Base-by-base conservation (phyloP, 2,888 invertebrate species). In the Amphipyra berbera region DNA sequence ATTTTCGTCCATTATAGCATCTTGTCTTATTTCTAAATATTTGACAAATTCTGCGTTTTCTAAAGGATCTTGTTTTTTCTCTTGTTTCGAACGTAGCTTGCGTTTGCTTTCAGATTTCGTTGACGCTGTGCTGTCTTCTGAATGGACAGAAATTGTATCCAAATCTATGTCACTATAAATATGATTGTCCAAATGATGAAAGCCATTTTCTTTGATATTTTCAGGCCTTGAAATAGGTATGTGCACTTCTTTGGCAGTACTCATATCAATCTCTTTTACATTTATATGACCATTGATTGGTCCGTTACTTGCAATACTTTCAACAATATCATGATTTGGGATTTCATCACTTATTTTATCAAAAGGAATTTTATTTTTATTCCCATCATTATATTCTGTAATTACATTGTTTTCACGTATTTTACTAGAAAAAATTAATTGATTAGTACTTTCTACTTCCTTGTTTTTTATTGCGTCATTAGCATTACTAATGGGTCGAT, bases 21-120 rank as follows among this genome's bases (percentile, higher is more conserved):
- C 95, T 76, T 92, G 93, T 73, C 90, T 91, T 27, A 93, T 70
- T 69, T 95, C 93, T 33, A 94, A 81, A 82, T 95, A 95, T 72
- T 95, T 88, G 12, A 95, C 81, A 64, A 95, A 96, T 49, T 95
- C 92, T 10, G 87, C 83, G 56, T 90, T 86, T 13, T 88, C 76
- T 38, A 82, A 74, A 8, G 76, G 79, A 56, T 83, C 78, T 15
- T 62, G 4, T 10, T 50, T 64, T 48, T 69, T 76, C 6, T 61
- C 72, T 33, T 69, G 50, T 54, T 78, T 85, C 8, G 73, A 75
- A 15, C 78, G 75, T n/a, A 82, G 68, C 74, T 77, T 88, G 33
- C 82, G 79, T 76, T 78, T 87, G 35, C 67, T 68, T 10, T 67
- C 64, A 6, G 69, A 69, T 21, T 68, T 70, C 0, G 62, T 52